Evolutionary conservation across 2,113 vertebrate species (phyloP).

Genomic region (Albula glossodonta): DNA sequence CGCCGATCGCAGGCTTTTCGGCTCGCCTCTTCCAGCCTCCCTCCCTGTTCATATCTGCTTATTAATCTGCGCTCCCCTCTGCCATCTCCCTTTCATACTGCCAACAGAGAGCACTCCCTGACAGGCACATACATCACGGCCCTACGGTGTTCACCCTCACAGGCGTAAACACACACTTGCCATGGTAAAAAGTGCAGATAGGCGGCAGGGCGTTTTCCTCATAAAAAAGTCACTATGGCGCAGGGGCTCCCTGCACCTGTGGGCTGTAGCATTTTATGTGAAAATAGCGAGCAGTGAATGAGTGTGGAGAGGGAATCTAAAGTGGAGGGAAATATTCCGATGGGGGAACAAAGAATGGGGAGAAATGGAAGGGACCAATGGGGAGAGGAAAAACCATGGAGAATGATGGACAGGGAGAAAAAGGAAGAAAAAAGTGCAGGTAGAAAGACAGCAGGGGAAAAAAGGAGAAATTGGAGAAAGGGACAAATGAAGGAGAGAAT

Average conservation of each 20-base stretch:
- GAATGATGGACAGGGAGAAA: constrained; percentile 45
- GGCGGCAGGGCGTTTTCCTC: constrained; percentile 11
- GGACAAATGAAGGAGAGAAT: constrained; percentile 66
- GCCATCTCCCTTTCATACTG: neutral
- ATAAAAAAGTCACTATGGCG: neutral
- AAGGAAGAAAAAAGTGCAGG: constrained; percentile 62
- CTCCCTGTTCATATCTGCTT: constrained; percentile 4
- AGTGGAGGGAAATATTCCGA: constrained; percentile 7
- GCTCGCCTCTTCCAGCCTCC: constrained; percentile 2
- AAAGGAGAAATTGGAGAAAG: constrained; percentile 72
- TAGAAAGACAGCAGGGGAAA: constrained; percentile 17
- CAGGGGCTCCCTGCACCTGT: constrained; percentile 59
- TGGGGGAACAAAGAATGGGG: constrained; percentile 18
- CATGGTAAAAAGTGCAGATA: constrained; percentile 7
- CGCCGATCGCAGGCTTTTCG: constrained; percentile 34
- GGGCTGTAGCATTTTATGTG: constrained; percentile 44
- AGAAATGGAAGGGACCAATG: constrained; percentile 47
- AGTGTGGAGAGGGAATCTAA: constrained; percentile 50
- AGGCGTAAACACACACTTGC: neutral
- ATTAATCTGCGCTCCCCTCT: constrained; percentile 1
- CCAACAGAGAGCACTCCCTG: neutral
- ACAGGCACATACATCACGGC: neutral
- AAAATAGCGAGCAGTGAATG: constrained; percentile 46
- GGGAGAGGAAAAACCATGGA: constrained; percentile 20
- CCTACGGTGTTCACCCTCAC: neutral